These are phyloP conservation scores for Brachypterus glaber DNA, from an alignment of 2,888 invertebrate genomes.

Conservation along the genomic window DNA sequence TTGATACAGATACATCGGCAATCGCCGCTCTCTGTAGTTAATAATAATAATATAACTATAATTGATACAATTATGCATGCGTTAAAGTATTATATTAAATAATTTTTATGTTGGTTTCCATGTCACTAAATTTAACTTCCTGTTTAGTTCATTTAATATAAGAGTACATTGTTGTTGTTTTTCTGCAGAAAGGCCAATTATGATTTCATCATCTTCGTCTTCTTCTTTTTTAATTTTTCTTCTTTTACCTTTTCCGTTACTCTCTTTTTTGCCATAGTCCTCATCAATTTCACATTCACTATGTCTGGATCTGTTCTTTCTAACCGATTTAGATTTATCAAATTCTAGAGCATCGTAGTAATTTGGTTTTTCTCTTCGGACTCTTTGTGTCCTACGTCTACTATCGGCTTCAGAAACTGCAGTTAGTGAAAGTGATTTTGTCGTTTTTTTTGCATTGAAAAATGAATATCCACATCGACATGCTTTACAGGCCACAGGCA, in stretches of 20 bases:
- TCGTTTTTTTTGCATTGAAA: conserved; percentile 54
- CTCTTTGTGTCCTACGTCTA: conserved; percentile 59
- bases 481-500: conserved; percentile 75
- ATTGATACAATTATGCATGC: too few species aligned
- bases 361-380: conserved; percentile 68
- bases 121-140: conserved; percentile 63
- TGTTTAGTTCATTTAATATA: conserved; percentile 69
- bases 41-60: too few species aligned
- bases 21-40: too few species aligned
- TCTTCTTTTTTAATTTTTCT: conserved; percentile 39
- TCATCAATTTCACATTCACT: conserved; percentile 47
- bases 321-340: conserved; percentile 67
- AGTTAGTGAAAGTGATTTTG: conserved; percentile 42
- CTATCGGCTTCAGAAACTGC: conserved; percentile 47
- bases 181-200: conserved; percentile 44
- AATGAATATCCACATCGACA: conserved; percentile 78
- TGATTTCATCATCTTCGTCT: conserved; percentile 39
- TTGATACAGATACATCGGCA: too few species aligned
- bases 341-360: conserved; percentile 76
- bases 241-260: conserved; percentile 31
- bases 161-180: conserved; percentile 63
- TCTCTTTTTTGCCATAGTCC: conserved; percentile 41
- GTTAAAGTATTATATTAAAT: too few species aligned
- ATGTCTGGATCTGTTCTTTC: conserved; percentile 44
- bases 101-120: conserved; percentile 55